Percentiles rank a stretch among this genome's conserved stretches.
Conservation (phyloP, 2,888 invertebrate species). For the Oxytorus armatus region DNA sequence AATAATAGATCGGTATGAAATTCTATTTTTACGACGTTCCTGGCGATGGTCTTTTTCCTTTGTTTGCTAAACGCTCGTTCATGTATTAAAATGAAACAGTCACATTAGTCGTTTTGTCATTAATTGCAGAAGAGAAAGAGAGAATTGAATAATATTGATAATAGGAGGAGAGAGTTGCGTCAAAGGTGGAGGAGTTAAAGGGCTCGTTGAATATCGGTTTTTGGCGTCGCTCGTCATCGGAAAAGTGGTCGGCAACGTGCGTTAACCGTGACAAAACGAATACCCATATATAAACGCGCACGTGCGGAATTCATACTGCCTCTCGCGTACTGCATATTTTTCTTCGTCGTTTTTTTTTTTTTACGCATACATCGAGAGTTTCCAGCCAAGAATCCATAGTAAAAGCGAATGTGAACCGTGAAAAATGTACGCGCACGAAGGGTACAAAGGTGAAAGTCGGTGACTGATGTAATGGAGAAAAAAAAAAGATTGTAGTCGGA, state of each 20-base stretch:
- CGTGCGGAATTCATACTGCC: slow-evolving; percentile 12
- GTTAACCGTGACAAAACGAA: slow-evolving; percentile 46
- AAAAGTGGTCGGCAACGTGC: slow-evolving; percentile 40
- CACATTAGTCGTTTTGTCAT: not conserved
- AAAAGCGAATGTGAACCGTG: not conserved
- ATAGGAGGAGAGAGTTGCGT: slow-evolving; percentile 13
- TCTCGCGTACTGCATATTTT: not conserved
- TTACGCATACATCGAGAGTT: not conserved
- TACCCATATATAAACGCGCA: slow-evolving; percentile 25
- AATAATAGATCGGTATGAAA: slow-evolving; percentile 5
- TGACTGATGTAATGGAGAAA: slow-evolving; percentile 2
- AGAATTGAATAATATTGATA: not conserved
- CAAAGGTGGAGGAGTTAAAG: slow-evolving; percentile 11
- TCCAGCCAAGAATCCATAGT: not conserved
- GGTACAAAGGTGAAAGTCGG: not conserved
- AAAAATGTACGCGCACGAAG: not conserved
- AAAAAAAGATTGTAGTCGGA: not conserved
- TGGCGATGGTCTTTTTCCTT: too few relatives aligned
- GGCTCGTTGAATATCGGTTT: slow-evolving; percentile 57
- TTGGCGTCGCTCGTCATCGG: slow-evolving; percentile 55
- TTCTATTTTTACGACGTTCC: slow-evolving; percentile 5
- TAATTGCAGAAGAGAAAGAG: slow-evolving; percentile 21
- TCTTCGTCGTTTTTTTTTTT: slow-evolving; percentile 1
- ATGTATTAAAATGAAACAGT: too few relatives aligned
- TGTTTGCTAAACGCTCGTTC: too few relatives aligned